Conservation (phyloP, 2,888 invertebrate genomes). For the Germaria angustata region DNA sequence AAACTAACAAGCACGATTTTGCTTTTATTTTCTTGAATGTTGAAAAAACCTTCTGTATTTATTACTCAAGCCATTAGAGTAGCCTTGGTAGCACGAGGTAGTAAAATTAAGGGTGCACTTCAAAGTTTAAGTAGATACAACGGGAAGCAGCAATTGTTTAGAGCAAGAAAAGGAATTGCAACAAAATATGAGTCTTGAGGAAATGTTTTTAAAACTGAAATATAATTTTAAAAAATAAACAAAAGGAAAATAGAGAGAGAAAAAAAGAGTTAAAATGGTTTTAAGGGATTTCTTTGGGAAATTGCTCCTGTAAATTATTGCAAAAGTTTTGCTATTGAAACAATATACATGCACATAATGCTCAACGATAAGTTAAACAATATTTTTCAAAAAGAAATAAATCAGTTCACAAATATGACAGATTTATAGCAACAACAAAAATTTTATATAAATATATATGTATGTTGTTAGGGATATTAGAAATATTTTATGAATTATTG, state of each 20-base stretch:
- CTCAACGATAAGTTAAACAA: no score
- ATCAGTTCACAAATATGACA: no score
- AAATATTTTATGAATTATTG: no score
- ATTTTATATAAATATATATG: no score
- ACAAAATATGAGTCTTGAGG: slow-evolving; percentile 18
- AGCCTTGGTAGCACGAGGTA: neutral
- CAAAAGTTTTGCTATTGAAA: slow-evolving; percentile 31
- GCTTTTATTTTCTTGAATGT: no score
- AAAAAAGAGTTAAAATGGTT: slow-evolving; percentile 42
- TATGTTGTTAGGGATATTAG: no score
- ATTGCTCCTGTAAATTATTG: slow-evolving; percentile 48
- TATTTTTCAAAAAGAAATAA: no score
- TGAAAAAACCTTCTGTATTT: neutral
- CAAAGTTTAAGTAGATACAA: slow-evolving; percentile 49
- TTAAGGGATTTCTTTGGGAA: slow-evolving; percentile 36
- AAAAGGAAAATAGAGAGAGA: neutral
- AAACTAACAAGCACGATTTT: no score
- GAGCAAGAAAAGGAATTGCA: neutral
- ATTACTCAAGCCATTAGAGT: neutral
- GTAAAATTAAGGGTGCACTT: slow-evolving; percentile 48
- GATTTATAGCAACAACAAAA: no score
- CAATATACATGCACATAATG: neutral
- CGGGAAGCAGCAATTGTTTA: neutral
- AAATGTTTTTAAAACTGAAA: slow-evolving; percentile 30
- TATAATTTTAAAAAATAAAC: slow-evolving; percentile 17